Base-by-base conservation (phyloP, 2,888 invertebrate species). In the Habroteleia sp. region DNA sequence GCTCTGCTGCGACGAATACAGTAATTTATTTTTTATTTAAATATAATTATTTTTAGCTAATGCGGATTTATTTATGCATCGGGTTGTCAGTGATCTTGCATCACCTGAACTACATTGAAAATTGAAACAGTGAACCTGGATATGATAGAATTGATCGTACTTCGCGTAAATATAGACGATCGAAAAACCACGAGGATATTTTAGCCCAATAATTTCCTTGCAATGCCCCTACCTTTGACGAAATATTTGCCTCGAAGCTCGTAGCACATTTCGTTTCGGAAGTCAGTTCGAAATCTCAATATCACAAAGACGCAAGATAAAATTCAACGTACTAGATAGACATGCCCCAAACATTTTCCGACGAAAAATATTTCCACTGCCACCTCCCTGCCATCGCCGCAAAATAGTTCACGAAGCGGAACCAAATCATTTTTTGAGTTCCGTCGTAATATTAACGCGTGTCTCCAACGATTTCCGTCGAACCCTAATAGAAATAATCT, bases 141-240 rank as follows among this genome's bases (percentile, higher is more conserved):
- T 20, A 20, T 20, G 4, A 20, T n/a, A 20, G 20, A 20, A 20
- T 4, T 20, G 20, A 20, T 20, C n/a, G n/a, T n/a, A n/a, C n/a
- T n/a, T n/a, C 20, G 2, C 20, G 20, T 5, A 20, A 20, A 20
- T 20, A 20, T 20, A 20, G 4, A 20, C 20, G 20, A 3, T 20
- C 20, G 20, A 20, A 3, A 7, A 13, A 25, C n/a, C n/a, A n/a
- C n/a, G n/a, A 25, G 7, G 14, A 31, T 46, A 10, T 29, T 46
- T 13, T 8, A 27, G 20, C 20, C 48, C 20, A 39, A 39, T 29
- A 48, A 48, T 20, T 48, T 56, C 41, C 29, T 39, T 31, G 31
- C 54, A 41, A 29, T 23, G 25, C 11, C 29, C 52, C 13, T 7
- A 8, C 10, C 6, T 17, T 10, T 20, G 14, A 29, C 8, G 16